phyloP scores from a whole-genome alignment of 2,888 invertebrate genomes.

The Tipula confusa region DNA sequence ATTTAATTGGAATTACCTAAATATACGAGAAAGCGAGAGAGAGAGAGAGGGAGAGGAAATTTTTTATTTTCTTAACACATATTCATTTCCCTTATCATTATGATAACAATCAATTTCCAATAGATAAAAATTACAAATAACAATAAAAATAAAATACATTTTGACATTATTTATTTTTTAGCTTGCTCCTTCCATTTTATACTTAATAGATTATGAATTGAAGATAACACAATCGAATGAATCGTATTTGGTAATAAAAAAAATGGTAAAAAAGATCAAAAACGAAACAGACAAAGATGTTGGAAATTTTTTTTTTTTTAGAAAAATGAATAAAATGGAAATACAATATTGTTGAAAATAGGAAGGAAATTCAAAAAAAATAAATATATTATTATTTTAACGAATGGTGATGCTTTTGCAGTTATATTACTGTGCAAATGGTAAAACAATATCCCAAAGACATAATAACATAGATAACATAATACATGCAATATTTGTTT shows the following conservation, averaged over 20 bases:
- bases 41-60: too few relatives aligned
- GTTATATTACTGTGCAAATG: not conserved
- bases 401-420: not conserved
- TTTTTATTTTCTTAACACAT: not conserved
- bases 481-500: not conserved
- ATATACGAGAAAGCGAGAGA: too few relatives aligned
- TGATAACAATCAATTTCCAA: slow-evolving; percentile 20
- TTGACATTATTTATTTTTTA: not conserved
- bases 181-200: not conserved
- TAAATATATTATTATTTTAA: too few relatives aligned
- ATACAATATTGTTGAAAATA: not conserved
- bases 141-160: not conserved
- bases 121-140: not conserved
- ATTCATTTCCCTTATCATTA: not conserved
- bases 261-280: not conserved
- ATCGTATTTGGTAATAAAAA: not conserved
- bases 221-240: not conserved
- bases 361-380: not conserved
- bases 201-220: not conserved
- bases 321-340: not conserved
- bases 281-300: not conserved
- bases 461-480: not conserved
- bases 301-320: not conserved
- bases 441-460: not conserved
- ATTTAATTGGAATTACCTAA: too few relatives aligned